Conservation (phyloP, 2,797 vertebrate genomes). For the Cercopithecus petaurista region DNA sequence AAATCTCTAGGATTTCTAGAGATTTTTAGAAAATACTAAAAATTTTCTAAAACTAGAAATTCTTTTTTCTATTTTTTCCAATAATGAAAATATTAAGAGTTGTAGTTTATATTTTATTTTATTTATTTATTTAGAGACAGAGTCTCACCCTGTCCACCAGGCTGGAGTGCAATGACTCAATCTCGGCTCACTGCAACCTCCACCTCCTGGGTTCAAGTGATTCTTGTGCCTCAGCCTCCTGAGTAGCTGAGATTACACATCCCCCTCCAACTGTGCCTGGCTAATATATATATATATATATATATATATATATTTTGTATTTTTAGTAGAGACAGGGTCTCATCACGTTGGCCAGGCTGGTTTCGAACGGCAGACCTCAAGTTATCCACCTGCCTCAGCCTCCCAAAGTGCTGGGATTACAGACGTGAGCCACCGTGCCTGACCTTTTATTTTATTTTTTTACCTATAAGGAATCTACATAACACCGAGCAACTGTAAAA, state of each 20-base stretch:
- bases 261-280: neutral
- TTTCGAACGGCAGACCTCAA: neutral
- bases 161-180: neutral
- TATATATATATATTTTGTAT: too few relatives aligned
- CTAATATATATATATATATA: too few relatives aligned
- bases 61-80: neutral
- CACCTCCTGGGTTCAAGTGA: neutral
- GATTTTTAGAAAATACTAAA: too few relatives aligned
- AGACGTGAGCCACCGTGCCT: accelerated
- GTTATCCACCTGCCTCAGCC: neutral
- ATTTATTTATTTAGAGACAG: neutral
- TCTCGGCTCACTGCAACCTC: neutral
- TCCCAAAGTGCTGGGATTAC: neutral
- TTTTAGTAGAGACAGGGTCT: neutral
- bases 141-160: neutral
- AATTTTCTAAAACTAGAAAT: too few relatives aligned
- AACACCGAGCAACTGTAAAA: neutral
- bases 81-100: neutral
- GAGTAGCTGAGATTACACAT: neutral
- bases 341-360: neutral
- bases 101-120: neutral
- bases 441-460: neutral
- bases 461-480: neutral
- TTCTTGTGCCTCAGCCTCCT: neutral
- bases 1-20: neutral